Evolutionary conservation across 2,797 vertebrate genomes (phyloP).

Genomic region (Enteromius trimaculatus): DNA sequence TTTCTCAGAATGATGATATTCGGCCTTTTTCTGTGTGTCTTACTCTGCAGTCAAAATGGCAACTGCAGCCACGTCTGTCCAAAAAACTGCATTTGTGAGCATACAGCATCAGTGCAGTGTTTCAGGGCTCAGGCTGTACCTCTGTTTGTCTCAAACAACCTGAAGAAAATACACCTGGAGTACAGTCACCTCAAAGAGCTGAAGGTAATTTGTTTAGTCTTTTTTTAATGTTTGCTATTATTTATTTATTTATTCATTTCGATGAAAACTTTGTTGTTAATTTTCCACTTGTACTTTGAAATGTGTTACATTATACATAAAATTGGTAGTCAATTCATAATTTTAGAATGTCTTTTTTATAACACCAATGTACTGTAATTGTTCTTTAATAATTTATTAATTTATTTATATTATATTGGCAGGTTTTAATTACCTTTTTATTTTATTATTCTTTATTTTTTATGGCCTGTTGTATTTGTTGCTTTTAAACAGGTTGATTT

Average conservation of each 20-base stretch:
- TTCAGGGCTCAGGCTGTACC: conserved; percentile 66
- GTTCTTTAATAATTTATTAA: background rate
- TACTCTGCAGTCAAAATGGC: conserved; percentile 50
- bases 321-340: background rate
- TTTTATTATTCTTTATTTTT: background rate
- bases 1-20: conserved; percentile 67
- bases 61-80: conserved; percentile 67
- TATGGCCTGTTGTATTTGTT: background rate
- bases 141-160: conserved; percentile 42
- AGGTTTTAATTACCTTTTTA: background rate
- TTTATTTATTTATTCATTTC: background rate
- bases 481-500: background rate
- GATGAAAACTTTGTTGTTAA: no score
- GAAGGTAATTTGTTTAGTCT: background rate
- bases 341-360: background rate
- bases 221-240: background rate
- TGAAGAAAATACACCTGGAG: conserved; percentile 72
- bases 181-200: background rate
- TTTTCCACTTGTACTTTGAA: background rate
- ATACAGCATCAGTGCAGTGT: background rate
- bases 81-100: conserved; percentile 77
- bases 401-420: background rate
- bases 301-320: background rate
- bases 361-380: background rate
- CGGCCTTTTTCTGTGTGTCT: conserved; percentile 55